Percentiles rank a stretch among this genome's conserved stretches.
Conservation (phyloP, 1,140 invertebrate genomes). For the Diorhabda carinulata region DNA sequence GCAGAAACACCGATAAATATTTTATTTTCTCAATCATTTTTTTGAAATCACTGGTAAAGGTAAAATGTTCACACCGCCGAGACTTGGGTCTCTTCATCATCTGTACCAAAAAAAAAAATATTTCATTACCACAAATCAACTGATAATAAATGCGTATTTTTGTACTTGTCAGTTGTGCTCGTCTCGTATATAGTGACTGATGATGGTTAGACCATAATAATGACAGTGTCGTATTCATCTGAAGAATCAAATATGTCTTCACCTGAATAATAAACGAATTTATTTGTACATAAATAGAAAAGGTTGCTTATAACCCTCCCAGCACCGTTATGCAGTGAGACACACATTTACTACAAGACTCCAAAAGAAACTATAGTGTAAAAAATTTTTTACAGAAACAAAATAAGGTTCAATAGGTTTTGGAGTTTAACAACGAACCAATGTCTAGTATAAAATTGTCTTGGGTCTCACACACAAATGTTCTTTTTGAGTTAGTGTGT, state of each 20-base stretch:
- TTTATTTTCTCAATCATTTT: constrained; percentile 18
- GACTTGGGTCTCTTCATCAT: constrained; percentile 63
- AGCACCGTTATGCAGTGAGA: too few species aligned
- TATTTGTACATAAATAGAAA: too few species aligned
- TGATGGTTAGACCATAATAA: constrained; percentile 43
- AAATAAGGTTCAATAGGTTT: too few species aligned
- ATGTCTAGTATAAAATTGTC: too few species aligned
- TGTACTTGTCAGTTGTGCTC: constrained; percentile 24
- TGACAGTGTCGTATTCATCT: constrained; percentile 41
- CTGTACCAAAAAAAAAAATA: constrained; percentile 45
- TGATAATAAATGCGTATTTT: background rate
- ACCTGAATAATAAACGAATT: constrained; percentile 31
- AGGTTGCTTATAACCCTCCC: too few species aligned
- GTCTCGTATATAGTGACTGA: constrained; percentile 11
- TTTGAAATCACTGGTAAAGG: constrained; percentile 23
- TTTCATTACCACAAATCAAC: constrained; percentile 18
- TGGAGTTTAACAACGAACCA: too few species aligned
- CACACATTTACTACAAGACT: too few species aligned
- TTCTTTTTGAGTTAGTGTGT: too few species aligned
- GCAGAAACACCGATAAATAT: constrained; percentile 27
- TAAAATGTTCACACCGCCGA: constrained; percentile 51
- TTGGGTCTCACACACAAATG: too few species aligned
- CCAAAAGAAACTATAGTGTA: too few species aligned
- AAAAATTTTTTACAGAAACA: too few species aligned
- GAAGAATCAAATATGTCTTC: constrained; percentile 36